Percentiles rank a stretch among this genome's conserved stretches.
Conservation (phyloP, 2,888 invertebrate genomes). For the Xestia xanthographa region DNA sequence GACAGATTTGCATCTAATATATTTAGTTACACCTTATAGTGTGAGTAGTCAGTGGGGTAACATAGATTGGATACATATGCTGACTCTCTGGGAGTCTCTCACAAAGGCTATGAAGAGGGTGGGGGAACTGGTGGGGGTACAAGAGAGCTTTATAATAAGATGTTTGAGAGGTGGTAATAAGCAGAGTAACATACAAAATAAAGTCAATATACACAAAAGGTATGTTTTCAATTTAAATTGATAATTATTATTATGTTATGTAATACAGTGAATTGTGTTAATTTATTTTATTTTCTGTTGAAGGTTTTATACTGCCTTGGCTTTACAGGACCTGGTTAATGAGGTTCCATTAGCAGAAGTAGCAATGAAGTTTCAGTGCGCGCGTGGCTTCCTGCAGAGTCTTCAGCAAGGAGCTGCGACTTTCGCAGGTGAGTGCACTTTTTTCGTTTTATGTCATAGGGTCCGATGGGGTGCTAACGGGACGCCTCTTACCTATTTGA, state of each 20-base stretch:
- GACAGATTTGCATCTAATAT: slow-evolving; percentile 98
- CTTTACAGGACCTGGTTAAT: slow-evolving; percentile 97
- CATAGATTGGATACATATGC: slow-evolving; percentile 95
- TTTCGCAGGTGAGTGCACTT: slow-evolving; percentile 93
- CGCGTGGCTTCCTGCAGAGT: slow-evolving; percentile 97
- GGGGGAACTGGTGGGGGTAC: slow-evolving; percentile 96
- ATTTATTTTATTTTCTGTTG: slow-evolving; percentile 39
- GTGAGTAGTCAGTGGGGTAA: slow-evolving; percentile 94
- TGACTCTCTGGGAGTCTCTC: slow-evolving; percentile 95
- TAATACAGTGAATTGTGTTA: neutral
- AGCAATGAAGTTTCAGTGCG: slow-evolving; percentile 95
- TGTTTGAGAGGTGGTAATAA: slow-evolving; percentile 93
- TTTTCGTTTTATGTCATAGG: neutral
- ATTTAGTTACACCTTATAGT: slow-evolving; percentile 98
- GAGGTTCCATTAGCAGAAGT: slow-evolving; percentile 96
- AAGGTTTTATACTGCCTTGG: slow-evolving; percentile 97
- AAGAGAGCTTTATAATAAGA: slow-evolving; percentile 95
- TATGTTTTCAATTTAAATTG: slow-evolving; percentile 65
- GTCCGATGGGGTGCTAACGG: neutral
- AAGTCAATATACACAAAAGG: slow-evolving; percentile 92
- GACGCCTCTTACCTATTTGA: no score
- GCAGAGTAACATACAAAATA: slow-evolving; percentile 88
- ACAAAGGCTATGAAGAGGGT: slow-evolving; percentile 95
- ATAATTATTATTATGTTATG: neutral
- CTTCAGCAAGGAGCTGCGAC: slow-evolving; percentile 98